Percentiles rank a stretch among this genome's conserved stretches.
Evolutionary conservation across 2,797 vertebrate genomes (phyloP).

Genomic region (Chelon auratus): DNA sequence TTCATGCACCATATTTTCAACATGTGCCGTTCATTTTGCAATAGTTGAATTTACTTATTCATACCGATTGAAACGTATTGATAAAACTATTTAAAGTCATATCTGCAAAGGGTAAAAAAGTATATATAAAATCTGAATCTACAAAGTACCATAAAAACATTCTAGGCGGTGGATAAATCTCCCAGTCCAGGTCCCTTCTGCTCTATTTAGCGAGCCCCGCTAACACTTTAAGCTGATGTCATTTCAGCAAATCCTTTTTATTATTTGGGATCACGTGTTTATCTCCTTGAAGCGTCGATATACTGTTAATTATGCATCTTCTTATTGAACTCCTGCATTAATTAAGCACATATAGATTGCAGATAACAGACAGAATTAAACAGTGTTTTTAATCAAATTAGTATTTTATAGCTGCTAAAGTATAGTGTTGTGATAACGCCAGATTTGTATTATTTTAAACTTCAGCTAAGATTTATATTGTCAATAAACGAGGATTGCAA

Average conservation of each 20-base stretch:
- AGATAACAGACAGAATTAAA: neutral
- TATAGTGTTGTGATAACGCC: neutral
- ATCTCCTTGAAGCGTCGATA: conserved; percentile 34
- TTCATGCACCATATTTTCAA: no score
- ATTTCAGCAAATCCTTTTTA: conserved; percentile 18
- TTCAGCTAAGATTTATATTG: conserved; percentile 1
- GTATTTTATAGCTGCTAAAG: neutral
- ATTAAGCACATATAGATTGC: conserved; percentile 11
- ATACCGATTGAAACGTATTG: no score
- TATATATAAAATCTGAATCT: neutral
- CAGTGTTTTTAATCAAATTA: no score
- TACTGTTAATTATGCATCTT: conserved; percentile 20
- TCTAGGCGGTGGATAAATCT: neutral
- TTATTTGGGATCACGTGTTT: conserved; percentile 17
- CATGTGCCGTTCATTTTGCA: no score
- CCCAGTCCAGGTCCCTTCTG: neutral
- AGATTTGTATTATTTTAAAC: neutral
- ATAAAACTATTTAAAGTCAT: no score
- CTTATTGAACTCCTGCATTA: conserved; percentile 30
- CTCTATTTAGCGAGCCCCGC: neutral
- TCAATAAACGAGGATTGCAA: conserved; percentile 12
- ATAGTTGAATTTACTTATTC: no score
- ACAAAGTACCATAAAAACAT: neutral
- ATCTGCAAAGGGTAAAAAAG: no score
- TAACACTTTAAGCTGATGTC: conserved; percentile 7